Conservation (phyloP, 2,113 vertebrate genomes). For the Microcebus tavaratra region DNA sequence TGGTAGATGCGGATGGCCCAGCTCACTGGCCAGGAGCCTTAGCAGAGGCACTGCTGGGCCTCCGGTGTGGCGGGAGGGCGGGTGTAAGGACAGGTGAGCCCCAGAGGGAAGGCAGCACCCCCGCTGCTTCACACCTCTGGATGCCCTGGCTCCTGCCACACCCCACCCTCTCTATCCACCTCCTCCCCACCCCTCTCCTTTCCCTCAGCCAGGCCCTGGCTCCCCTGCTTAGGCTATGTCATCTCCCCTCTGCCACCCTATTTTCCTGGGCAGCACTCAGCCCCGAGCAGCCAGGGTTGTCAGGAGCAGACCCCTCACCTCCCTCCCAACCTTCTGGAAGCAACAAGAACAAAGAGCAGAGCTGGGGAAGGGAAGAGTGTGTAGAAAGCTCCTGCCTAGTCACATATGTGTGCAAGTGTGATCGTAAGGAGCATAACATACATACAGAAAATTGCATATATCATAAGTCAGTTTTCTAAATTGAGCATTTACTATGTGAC, state of each 20-base stretch:
- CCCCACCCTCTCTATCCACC: too few species aligned
- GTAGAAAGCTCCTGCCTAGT: not conserved
- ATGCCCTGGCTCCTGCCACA: not conserved
- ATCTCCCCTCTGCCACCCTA: not conserved
- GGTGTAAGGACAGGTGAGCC: not conserved
- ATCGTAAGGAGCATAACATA: too few species aligned
- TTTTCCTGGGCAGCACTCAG: not conserved
- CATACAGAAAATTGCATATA: not conserved
- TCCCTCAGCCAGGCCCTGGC: not conserved
- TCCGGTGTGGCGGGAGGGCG: rapidly evolving
- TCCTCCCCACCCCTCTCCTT: not conserved
- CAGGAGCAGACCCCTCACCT: not conserved
- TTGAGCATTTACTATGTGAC: not conserved
- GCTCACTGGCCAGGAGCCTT: not conserved
- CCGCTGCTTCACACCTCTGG: not conserved
- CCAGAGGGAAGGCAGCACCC: rapidly evolving
- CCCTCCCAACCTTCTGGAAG: not conserved
- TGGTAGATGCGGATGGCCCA: not conserved
- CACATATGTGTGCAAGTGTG: not conserved
- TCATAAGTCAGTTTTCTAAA: not conserved
- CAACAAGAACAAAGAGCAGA: not conserved
- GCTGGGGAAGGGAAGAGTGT: too few species aligned
- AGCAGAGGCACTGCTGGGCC: not conserved
- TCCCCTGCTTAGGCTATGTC: not conserved
- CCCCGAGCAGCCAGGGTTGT: not conserved